Evolutionary conservation across 2,797 vertebrate genomes (phyloP), one percentile per base, ranked within the genome.

Genomic region (Sparidentex hasta): DNA sequence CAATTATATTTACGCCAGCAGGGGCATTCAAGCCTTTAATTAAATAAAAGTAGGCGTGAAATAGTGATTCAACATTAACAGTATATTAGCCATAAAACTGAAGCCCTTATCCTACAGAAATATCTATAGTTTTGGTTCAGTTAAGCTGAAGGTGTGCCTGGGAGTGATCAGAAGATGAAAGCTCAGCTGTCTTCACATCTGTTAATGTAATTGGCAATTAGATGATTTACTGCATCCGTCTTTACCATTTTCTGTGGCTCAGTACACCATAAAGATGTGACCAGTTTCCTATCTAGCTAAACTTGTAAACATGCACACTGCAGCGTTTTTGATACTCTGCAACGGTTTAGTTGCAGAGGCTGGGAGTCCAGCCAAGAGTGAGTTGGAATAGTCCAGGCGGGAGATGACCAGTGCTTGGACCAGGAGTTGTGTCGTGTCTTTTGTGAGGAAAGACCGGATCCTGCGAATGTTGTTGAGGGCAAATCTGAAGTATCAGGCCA

Each of bases 31-130:
- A 50, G 11, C 54, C 38, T 11, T 29, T 61, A 52, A 70, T 23
- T 48, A 20, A 50, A 21, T 33, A 61, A 52, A 64, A 64, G 57
- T 68, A 21, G 21, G 20, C 38, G n/a, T 66, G n/a, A 72, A 55
- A 63, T 41, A 62, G 38, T 58, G 43, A 46, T 63, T 23, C 43
- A 52, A 23, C 54, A 64, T 73, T n/a, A 57, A 43, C 27, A 59
- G 41, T 48, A 9, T 38, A 38, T 38, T 38, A 44, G 54, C 54
- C 48, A 17, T 52, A 59, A 54, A 47, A 66, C 8, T 14, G 27
- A 13, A 13, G 0, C 6, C 6, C 65, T 2, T 20, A 6, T 55
- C 25, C 17, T 46, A 2, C 18, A 25, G 38, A 59, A 46, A 33
- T 2, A 1, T 33, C 1, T 29, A 4, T 25, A 38, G 11, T 38